A percentile compares a stretch with the other conserved stretches of the same genome.
phyloP scores from a whole-genome alignment of 2,797 vertebrate genomes.

The Sorex maritimensis region DNA sequence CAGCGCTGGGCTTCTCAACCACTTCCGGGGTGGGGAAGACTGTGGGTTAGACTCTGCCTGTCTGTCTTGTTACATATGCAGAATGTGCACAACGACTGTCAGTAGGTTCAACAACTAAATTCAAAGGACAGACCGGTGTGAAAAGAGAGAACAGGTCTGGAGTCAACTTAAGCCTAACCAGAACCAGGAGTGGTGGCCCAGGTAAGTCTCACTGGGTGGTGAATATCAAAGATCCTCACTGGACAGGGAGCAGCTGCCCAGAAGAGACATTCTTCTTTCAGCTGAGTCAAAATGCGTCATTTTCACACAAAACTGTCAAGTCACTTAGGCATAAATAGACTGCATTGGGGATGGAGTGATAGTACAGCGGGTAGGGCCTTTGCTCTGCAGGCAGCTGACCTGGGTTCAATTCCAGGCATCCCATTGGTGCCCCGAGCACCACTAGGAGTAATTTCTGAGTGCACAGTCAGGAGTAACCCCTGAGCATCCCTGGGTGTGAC shows the following conservation, averaged over 20 bases:
- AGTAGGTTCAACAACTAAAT: background rate
- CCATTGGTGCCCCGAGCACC: no score
- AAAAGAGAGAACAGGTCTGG: background rate
- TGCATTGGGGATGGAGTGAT: background rate
- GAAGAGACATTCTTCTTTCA: conserved; percentile 22
- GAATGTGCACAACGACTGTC: background rate
- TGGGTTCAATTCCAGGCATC: no score
- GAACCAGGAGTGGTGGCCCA: background rate
- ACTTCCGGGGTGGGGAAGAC: no score
- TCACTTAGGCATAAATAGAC: background rate
- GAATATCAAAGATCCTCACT: background rate
- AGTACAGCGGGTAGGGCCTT: no score
- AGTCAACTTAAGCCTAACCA: background rate
- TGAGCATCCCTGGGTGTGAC: no score
- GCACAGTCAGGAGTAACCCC: no score
- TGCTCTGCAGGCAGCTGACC: no score
- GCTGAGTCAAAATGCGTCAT: conserved; percentile 43
- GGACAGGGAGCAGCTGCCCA: background rate
- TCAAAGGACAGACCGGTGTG: conserved; percentile 21
- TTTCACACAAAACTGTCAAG: conserved; percentile 33
- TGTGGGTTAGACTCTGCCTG: background rate
- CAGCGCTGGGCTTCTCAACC: background rate
- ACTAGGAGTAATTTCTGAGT: no score
- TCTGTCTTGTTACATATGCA: background rate
- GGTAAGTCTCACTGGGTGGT: background rate